Evolutionary conservation across 2,797 vertebrate species (phyloP), one percentile per base, ranked within the genome.

Genomic region (Oryzias dopingdopingensis): DNA sequence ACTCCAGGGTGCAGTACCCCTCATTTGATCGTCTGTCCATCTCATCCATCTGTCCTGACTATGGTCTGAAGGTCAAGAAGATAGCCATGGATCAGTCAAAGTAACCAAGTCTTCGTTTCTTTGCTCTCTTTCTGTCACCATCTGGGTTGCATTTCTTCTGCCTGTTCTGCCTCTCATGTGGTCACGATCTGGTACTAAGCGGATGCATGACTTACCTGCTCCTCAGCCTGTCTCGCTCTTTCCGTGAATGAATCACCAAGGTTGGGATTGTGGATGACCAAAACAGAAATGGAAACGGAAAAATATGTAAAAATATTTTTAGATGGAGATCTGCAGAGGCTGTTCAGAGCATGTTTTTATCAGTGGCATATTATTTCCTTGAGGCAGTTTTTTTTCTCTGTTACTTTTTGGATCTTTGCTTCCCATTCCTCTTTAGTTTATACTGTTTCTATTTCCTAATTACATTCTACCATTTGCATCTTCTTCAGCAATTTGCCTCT

Each of bases 21-120:
- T 91, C 90, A 88, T 92, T 88, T 79, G 89, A 92, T 63, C 88
- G 90, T 87, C 84, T 91, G 80, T 92, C 89, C 75, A 88, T 91
- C 76, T 89, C 90, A 76, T 90, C 91, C 80, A 79, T 92, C 73
- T 91, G 87, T 90, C 89, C 91, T 18, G 90, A 92, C 90, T 90
- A 90, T 90, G 89, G 87, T 75, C 72, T 90, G 88, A 91, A 90
- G 90, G 88, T 90, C 68, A 90, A 88, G 82, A 90, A 85, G 83
- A 90, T 89, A 79, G 66, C 88, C 72, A 51, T 86, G 85, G 90
- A 92, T 76, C 91, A 90, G 83, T 88, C 90, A 62, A 92, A 91
- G 90, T 92, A 91, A 91, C 82, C 54, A 23, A 42, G 51, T 68
- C 61, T 65, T 66, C 72, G 49, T 60, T 59, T 69, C 53, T 74